These are phyloP conservation scores for Entomyzon cyanotis DNA, from an alignment of 2,113 vertebrate species.

Conservation along the genomic window DNA sequence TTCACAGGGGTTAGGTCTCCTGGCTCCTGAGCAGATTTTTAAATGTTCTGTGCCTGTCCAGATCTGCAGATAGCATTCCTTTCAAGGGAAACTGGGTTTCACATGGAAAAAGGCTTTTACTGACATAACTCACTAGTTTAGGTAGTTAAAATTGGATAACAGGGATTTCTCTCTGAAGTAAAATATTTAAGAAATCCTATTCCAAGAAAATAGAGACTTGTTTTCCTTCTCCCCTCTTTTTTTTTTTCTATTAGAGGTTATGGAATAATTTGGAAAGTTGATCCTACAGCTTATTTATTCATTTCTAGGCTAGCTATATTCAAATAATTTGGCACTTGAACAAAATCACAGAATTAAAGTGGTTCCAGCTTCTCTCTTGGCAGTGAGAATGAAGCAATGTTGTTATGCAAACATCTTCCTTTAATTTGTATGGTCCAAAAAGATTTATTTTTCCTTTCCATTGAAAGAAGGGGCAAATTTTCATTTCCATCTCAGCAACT, in stretches of 20 bases:
- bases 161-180: not conserved
- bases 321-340: not conserved
- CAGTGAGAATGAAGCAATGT: not conserved
- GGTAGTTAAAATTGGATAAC: not conserved
- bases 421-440: not conserved
- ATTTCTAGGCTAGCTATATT: not conserved
- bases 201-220: not conserved
- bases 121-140: not conserved
- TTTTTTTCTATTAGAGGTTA: not conserved
- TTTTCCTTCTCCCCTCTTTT: not conserved
- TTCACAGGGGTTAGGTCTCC: not conserved
- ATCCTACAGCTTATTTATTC: slow-evolving; percentile 1
- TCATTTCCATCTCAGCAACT: not conserved
- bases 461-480: not conserved
- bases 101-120: not conserved
- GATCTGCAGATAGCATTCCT: not conserved
- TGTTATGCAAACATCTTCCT: not conserved
- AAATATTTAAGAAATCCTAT: not conserved
- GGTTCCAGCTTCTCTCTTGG: not conserved
- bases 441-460: not conserved
- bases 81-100: not conserved
- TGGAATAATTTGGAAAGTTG: not conserved
- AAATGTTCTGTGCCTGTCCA: not conserved
- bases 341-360: not conserved
- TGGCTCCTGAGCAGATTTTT: not conserved